Base-by-base conservation (phyloP, 1,140 invertebrate species). In the Cheumatopsyche charites region DNA sequence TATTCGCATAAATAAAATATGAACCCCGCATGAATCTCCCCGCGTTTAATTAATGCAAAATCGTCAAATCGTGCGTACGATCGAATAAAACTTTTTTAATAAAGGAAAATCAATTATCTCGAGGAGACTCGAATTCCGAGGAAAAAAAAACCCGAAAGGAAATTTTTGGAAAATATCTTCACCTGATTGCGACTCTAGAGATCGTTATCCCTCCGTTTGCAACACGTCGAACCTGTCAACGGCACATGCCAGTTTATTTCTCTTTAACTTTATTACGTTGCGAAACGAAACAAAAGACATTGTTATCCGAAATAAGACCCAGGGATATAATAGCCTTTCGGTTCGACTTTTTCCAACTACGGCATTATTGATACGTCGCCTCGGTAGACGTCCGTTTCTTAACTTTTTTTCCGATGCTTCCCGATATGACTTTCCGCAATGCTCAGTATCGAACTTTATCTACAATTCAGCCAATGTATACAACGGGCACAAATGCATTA, bases 181-280 rank as follows among this genome's bases (percentile, higher is more conserved):
- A 58, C 55, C 63, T 43, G 63, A 66, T 43, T 25, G 42, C 41
- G 26, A 12, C 47, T 43, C 23, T 23, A 41, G 26, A 41, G 26
- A 43, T 68, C 66, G 66, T 68, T 68, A 68, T 68, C 45, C 47
- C 17, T 21, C 19, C 47, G 66, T 68, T 68, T 68, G 66, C 66
- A 68, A 68, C 66, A 68, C 42, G 66, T 68, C 66, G 66, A 68
- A 68, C 45, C 66, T 68, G 66, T 68, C 66, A 55, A 21, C 66
- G 47, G 26, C 66, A 68, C 49, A 43, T 68, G 66, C 66, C 45
- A 52, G 47, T 68, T 68, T 68, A 68, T 68, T 68, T 68, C 66
- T 68, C 47, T 68, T 36, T 68, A 68, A 68, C 66, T 68, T 68
- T 68, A 68, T 68, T 68, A 68, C 47, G 45, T 47, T n/a, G 45